Percentiles rank a stretch among this genome's conserved stretches.
phyloP scores from a whole-genome alignment of 2,113 vertebrate species.

The Dromiciops gliroides region DNA sequence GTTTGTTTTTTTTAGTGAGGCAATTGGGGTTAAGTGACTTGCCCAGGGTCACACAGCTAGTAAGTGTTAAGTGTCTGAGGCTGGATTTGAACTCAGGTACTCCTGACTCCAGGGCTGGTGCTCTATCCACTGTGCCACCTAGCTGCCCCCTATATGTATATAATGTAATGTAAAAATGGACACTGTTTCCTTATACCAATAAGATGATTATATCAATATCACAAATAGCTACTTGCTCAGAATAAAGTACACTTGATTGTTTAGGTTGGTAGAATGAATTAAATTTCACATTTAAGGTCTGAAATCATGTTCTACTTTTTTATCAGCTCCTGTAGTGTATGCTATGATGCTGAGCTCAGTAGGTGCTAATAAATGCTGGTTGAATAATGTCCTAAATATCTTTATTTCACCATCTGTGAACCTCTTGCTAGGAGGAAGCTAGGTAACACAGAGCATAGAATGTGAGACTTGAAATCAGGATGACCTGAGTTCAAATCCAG shows the following conservation, averaged over 20 bases:
- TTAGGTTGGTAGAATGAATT: constrained; percentile 18
- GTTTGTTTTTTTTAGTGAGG: no score
- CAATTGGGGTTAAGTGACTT: no score
- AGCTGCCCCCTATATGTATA: no score
- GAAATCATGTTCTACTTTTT: constrained; percentile 38
- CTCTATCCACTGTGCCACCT: no score
- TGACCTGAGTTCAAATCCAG: neutral
- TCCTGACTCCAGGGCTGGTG: no score
- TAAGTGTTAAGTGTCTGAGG: no score
- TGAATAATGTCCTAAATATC: constrained; percentile 47
- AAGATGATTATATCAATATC: neutral
- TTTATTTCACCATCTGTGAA: constrained; percentile 42
- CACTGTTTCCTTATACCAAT: neutral
- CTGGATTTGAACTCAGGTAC: no score
- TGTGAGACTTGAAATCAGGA: neutral
- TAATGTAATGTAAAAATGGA: neutral
- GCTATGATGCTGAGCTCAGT: constrained; percentile 65
- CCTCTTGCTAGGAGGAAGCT: neutral
- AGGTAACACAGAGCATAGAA: neutral
- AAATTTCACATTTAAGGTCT: constrained; percentile 29
- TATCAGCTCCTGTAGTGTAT: constrained; percentile 65
- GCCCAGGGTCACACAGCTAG: no score
- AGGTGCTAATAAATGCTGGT: constrained; percentile 63
- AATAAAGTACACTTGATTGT: constrained; percentile 8
- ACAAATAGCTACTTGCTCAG: neutral